Base-by-base conservation (phyloP, 2,113 vertebrate genomes). In the Eurystomus gularis region DNA sequence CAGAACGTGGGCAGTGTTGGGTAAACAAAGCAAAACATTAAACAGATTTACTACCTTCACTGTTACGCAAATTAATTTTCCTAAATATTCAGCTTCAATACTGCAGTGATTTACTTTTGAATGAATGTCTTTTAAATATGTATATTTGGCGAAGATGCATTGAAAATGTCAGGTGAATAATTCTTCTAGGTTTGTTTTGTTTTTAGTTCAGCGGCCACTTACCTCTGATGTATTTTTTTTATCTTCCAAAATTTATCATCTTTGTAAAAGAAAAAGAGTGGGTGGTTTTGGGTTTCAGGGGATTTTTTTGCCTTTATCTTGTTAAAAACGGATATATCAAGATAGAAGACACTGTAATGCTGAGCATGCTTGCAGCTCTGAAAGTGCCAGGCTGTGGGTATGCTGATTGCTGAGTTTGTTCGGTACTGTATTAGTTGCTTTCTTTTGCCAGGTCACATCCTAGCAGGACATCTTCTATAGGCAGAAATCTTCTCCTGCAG, bases 271-370 rank as follows among this genome's bases (percentile, higher is more conserved):
- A 42, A 61, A 90, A 7, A 15, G 13, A 14, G 8, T 8, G 3
- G 12, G 20, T 5, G 4, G 0, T 14, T 62, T 13, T 40, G 6
- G 1, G 3, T 4, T 66, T 42, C 42, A 15, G 54, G 17, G 26
- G 10, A 20, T 44, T 42, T 42, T 31, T 55, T 52, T 23, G 3
- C 9, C 8, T 80, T 90, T 85, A 8, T 37, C 6, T 17, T 75
- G 11, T 44, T 52, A 46, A n/a, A 88, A 85, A 70, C n/a, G 2
- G 4, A 3, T 28, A 16, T 52, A 60, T 35, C 13, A 76, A 40
- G 14, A 14, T 4, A 44, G 42, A 89, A 75, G 4, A 37, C 55
- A 61, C 1, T 31, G 11, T 40, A 49, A 60, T 54, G 69, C 9
- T 58, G 28, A 81, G 28, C 33, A 57, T 23, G 9, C 8, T 39